Base-by-base conservation (phyloP, 2,888 invertebrate genomes). In the Uropetala carovei region DNA sequence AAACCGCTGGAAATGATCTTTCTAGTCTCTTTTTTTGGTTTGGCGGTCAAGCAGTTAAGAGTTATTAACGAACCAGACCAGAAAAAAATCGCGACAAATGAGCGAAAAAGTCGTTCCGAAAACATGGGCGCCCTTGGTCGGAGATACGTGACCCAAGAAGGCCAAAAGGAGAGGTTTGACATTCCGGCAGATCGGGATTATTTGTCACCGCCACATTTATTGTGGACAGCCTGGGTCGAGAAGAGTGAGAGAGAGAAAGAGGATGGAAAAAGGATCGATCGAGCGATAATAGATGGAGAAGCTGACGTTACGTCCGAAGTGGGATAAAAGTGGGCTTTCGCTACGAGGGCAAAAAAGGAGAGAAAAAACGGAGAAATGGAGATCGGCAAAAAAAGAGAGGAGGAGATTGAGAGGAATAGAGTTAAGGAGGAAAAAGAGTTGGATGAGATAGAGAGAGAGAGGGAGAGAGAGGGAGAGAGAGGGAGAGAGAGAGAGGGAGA, bases 201-300 rank as follows among this genome's bases (percentile, higher is more conserved):
- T 86, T 86, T 86, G 64, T 89, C 89, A 64, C 30, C 43, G 64
- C 83, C 83, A 11, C 43, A 43, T 89, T 89, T 58, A 89, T 89
- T 60, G 86, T 30, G 30, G 83, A 9, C 56, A 18, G 18, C 18
- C 86, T 43, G 4, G 43, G 83, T 43, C 64, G 16, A 64, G 64
- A n/a, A 16, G 8, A 64, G 64, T 16, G 64, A 16, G 64, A 64
- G 16, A 16, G 64, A 64, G n/a, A 27, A 22, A 18, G 89, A 64
- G 56, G 43, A 43, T 22, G 89, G 18, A 64, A 64, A 89, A 68
- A 18, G 43, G 3, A 64, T 0, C n/a, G 89, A 89, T 89, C 89
- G 89, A 56, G 64, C 60, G 89, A 89, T 89, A 89, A 89, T 89
- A 89, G 89, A 89, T 89, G 89, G 43, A 89, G 60, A 64, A 43